Evolutionary conservation across 2,888 invertebrate species (phyloP).

Genomic region (Augochlorella aurata): DNA sequence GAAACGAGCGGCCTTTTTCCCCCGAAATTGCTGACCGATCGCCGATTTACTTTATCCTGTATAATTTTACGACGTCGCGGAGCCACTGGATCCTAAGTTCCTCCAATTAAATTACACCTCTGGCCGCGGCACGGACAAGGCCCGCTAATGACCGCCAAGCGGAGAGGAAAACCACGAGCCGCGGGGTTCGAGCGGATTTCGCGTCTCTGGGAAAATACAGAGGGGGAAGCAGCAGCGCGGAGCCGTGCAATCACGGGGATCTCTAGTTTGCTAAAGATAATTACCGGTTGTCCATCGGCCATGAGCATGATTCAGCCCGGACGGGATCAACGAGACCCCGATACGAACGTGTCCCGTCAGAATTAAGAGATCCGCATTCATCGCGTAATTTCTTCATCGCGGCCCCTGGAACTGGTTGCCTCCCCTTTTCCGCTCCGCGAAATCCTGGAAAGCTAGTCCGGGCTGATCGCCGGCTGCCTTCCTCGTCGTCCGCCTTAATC

Average conservation of each 20-base stretch:
- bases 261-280: constrained; percentile 80
- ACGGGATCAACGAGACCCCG: constrained; percentile 42
- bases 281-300: constrained; percentile 76
- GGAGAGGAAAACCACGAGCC: constrained; percentile 34
- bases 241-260: constrained; percentile 78
- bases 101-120: constrained; percentile 29
- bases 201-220: constrained; percentile 72
- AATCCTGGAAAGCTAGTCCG: not conserved
- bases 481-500: not conserved
- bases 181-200: constrained; percentile 51
- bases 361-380: constrained; percentile 78
- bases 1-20: not conserved
- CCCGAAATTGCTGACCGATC: not conserved
- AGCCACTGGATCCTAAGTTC: constrained; percentile 8
- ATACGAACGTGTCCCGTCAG: constrained; percentile 74
- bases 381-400: constrained; percentile 79
- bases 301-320: constrained; percentile 51
- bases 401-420: constrained; percentile 47
- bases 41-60: not conserved
- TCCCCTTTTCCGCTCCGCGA: not conserved
- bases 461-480: not conserved
- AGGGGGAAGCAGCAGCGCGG: not conserved
- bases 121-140: not conserved
- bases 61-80: constrained; percentile 5
- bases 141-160: constrained; percentile 27